Conservation (phyloP, 2,888 invertebrate genomes). For the Epinotia nisella region DNA sequence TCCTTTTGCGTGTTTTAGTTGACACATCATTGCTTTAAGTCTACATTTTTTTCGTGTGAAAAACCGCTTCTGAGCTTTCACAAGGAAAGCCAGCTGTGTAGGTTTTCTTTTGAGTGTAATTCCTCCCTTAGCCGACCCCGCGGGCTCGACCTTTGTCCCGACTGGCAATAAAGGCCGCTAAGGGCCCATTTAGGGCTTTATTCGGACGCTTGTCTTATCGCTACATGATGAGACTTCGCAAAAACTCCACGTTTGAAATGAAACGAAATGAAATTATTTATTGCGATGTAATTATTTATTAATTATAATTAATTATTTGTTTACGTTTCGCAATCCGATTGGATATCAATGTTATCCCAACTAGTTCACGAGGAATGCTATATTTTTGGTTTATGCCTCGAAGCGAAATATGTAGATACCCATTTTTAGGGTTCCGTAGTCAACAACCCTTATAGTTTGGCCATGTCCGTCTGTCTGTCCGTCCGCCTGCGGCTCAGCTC, state of each 20-base stretch:
- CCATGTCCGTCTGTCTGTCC: no score
- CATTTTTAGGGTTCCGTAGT: no score
- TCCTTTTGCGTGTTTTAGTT: no score
- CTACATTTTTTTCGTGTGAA: background rate
- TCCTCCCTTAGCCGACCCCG: background rate
- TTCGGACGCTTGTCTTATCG: conserved; percentile 15
- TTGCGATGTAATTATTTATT: no score
- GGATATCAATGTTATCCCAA: background rate
- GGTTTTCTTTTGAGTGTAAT: background rate
- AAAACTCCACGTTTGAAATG: background rate
- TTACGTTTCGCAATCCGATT: background rate
- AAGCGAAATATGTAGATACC: no score
- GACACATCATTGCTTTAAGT: background rate
- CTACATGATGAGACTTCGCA: background rate
- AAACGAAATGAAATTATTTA: no score
- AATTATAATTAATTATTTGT: no score
- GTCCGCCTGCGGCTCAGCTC: no score
- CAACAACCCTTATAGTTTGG: no score
- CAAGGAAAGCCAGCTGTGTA: background rate
- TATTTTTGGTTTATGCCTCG: background rate
- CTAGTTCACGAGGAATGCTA: no score
- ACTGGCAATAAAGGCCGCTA: background rate
- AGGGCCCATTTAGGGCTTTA: conserved; percentile 8
- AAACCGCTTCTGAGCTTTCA: background rate
- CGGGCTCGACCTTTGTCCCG: background rate